phyloP scores from a whole-genome alignment of 2,113 vertebrate genomes.

The Hypanus sabinus region DNA sequence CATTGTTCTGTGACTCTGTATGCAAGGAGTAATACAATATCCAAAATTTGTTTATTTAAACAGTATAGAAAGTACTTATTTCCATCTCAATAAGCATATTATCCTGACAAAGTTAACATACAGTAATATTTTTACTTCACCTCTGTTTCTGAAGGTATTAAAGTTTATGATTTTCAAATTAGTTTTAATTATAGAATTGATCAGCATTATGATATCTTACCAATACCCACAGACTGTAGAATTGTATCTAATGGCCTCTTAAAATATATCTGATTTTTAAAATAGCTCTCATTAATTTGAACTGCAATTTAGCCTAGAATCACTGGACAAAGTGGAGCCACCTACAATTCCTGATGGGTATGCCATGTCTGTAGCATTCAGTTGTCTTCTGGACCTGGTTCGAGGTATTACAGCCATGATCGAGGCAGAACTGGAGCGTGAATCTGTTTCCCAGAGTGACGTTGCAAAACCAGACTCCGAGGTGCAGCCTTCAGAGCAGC shows the following conservation, averaged over 20 bases:
- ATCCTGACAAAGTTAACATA: not conserved
- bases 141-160: not conserved
- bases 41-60: no score
- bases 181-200: not conserved
- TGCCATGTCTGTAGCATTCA: conserved; percentile 96
- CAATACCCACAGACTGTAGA: not conserved
- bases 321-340: conserved; percentile 97
- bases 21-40: no score
- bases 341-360: conserved; percentile 96
- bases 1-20: no score
- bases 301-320: conserved; percentile 73
- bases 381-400: conserved; percentile 89
- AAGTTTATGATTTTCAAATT: not conserved
- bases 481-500: conserved; percentile 50
- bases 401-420: conserved; percentile 94
- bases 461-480: conserved; percentile 52
- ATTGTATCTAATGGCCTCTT: not conserved
- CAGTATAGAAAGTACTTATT: not conserved
- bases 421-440: conserved; percentile 73
- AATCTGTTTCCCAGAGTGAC: conserved; percentile 49
- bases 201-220: not conserved
- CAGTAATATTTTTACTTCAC: not conserved
- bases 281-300: conserved; percentile 31
- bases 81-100: not conserved
- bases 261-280: not conserved